These are phyloP conservation scores for Neopelma chrysocephalum DNA, from an alignment of 2,797 vertebrate genomes.

Conservation along the genomic window DNA sequence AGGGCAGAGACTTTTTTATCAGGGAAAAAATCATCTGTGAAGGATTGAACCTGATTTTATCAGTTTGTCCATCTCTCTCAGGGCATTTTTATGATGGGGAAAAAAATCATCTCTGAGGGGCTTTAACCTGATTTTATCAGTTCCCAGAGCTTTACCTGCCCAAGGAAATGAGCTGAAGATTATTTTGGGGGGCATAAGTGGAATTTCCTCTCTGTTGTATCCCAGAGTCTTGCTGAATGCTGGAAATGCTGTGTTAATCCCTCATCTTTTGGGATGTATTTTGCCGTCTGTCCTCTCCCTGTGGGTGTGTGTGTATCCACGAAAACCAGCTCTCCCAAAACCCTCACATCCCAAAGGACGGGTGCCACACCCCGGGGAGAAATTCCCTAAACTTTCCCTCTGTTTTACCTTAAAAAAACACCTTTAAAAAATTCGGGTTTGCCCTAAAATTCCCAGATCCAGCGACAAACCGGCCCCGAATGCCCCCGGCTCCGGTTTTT, in stretches of 20 bases:
- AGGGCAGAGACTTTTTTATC: neutral
- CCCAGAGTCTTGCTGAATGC: neutral
- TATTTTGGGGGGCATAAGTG: neutral
- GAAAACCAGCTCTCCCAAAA: neutral
- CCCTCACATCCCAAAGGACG: neutral
- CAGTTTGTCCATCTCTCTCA: neutral
- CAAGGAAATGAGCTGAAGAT: no score
- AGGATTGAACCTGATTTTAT: neutral
- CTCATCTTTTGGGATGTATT: neutral
- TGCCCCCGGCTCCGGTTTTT: no score
- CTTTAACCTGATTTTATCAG: neutral
- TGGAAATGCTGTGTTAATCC: neutral
- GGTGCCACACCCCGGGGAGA: neutral
- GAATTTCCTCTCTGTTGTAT: neutral
- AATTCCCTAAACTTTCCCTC: neutral
- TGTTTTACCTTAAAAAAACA: fast-evolving
- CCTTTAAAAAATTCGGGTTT: fast-evolving
- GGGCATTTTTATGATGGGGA: neutral
- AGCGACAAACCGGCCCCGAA: neutral
- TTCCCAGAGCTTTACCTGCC: neutral
- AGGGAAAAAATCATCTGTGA: neutral
- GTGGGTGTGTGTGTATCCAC: neutral
- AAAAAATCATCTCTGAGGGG: no score
- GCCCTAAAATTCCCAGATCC: fast-evolving
- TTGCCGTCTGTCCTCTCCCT: neutral